phyloP scores from a whole-genome alignment of 2,888 invertebrate species.

The Aleiodes testaceus region DNA sequence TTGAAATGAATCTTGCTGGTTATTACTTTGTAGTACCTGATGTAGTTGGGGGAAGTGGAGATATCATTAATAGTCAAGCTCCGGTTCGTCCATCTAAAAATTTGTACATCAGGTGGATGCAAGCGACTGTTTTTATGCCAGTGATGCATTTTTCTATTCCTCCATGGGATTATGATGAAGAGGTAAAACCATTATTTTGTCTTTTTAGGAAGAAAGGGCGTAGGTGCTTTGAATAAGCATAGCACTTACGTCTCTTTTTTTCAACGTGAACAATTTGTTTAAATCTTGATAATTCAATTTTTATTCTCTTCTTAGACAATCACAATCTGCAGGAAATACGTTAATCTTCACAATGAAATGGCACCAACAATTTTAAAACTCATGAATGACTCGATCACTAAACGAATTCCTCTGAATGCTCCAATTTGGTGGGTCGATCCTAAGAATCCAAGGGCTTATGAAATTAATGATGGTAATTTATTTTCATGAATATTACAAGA shows the following conservation, averaged over 20 bases:
- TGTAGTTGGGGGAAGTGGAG: constrained; percentile 84
- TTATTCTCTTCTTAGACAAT: constrained; percentile 75
- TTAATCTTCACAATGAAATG: constrained; percentile 79
- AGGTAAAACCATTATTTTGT: constrained; percentile 49
- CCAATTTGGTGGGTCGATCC: constrained; percentile 92
- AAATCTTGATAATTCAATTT: too few relatives aligned
- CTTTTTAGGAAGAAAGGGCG: too few relatives aligned
- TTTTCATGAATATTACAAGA: neutral
- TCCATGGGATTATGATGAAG: constrained; percentile 85
- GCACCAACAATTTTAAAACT: constrained; percentile 77
- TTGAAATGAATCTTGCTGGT: constrained; percentile 76
- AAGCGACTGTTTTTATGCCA: constrained; percentile 85
- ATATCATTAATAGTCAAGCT: constrained; percentile 73
- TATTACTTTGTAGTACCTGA: constrained; percentile 84
- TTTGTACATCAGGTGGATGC: constrained; percentile 85
- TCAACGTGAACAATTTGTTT: too few relatives aligned
- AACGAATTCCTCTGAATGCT: constrained; percentile 83
- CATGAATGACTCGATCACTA: constrained; percentile 76
- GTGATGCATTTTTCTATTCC: constrained; percentile 85
- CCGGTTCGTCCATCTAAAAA: constrained; percentile 73
- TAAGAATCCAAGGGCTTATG: constrained; percentile 76
- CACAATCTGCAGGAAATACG: constrained; percentile 78
- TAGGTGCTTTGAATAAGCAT: too few relatives aligned
- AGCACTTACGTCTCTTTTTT: too few relatives aligned
- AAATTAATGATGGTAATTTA: constrained; percentile 71